Percentiles rank a stretch among this genome's conserved stretches.
These are phyloP conservation scores for Mungos mungo DNA, from an alignment of 2,113 vertebrate genomes.

Conservation along the genomic window DNA sequence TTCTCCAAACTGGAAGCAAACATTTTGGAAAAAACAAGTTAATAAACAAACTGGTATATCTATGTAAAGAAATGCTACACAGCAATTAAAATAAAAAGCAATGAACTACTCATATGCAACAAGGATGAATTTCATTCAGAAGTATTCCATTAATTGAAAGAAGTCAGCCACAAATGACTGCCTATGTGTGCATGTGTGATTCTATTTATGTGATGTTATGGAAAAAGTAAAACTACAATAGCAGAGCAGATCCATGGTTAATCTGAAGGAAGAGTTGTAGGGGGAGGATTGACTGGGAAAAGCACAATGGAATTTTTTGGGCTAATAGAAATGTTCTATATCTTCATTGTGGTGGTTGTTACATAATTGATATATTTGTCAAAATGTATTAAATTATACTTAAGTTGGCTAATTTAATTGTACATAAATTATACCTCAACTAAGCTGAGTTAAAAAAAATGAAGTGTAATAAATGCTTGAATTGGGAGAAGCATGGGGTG, in stretches of 20 bases:
- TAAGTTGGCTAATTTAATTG: conserved; percentile 5
- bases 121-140: not conserved
- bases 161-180: not conserved
- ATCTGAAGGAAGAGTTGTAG: not conserved
- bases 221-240: not conserved
- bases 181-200: not conserved
- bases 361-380: not conserved
- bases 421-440: not conserved
- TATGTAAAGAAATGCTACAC: not conserved
- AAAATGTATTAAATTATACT: not conserved
- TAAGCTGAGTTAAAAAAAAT: not conserved
- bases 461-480: not conserved
- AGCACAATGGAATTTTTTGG: not conserved
- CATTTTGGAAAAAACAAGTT: not conserved
- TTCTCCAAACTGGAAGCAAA: not conserved
- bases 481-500: not conserved
- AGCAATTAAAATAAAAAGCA: not conserved
- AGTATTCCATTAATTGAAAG: not conserved
- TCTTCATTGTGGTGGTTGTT: not conserved
- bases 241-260: not conserved
- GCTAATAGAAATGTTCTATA: not conserved
- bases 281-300: not conserved
- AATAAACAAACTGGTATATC: not conserved
- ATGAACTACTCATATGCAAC: not conserved
- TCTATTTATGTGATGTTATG: not conserved